A percentile compares a stretch with the other conserved stretches of the same genome.
Conservation (phyloP, 1,140 invertebrate genomes). For the Plectrocnemia conspersa region DNA sequence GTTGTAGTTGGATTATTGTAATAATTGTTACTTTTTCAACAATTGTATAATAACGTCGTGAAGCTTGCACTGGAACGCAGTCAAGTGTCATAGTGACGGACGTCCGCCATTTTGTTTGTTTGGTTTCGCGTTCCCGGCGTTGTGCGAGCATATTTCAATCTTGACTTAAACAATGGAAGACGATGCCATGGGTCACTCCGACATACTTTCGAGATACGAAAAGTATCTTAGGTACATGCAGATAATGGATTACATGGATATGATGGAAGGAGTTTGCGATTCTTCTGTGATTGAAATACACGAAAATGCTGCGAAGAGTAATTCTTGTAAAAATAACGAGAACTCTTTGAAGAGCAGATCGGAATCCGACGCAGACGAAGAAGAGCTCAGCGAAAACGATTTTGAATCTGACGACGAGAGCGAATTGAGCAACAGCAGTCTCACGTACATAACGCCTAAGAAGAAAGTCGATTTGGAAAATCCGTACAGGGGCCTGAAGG, state of each 20-base stretch:
- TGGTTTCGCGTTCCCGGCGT: background rate
- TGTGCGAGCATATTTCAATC: background rate
- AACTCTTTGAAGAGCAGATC: background rate
- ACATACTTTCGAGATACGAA: slow-evolving; percentile 22
- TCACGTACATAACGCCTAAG: slow-evolving; percentile 15
- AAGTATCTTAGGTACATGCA: slow-evolving; percentile 29
- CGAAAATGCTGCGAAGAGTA: background rate
- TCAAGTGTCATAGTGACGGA: background rate
- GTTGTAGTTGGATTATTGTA: too few species aligned
- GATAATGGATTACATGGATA: slow-evolving; percentile 30
- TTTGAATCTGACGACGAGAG: slow-evolving; percentile 19
- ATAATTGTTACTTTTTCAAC: too few species aligned
- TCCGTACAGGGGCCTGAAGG: slow-evolving; percentile 28
- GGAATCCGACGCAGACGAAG: slow-evolving; percentile 18
- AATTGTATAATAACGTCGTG: too few species aligned
- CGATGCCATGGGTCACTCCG: slow-evolving; percentile 9
- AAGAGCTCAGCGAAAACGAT: slow-evolving; percentile 21
- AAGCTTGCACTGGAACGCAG: background rate
- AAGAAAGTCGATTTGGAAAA: slow-evolving; percentile 29
- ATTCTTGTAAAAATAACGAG: slow-evolving; percentile 10
- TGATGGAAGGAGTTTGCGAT: slow-evolving; percentile 28
- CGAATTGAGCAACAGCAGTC: slow-evolving; percentile 8
- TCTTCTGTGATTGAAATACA: slow-evolving; percentile 11
- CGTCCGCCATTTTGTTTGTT: slow-evolving; percentile 19
- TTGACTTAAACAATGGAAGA: slow-evolving; percentile 20